phyloP scores from a whole-genome alignment of 2,797 vertebrate species.

The Peromyscus nudipes region DNA sequence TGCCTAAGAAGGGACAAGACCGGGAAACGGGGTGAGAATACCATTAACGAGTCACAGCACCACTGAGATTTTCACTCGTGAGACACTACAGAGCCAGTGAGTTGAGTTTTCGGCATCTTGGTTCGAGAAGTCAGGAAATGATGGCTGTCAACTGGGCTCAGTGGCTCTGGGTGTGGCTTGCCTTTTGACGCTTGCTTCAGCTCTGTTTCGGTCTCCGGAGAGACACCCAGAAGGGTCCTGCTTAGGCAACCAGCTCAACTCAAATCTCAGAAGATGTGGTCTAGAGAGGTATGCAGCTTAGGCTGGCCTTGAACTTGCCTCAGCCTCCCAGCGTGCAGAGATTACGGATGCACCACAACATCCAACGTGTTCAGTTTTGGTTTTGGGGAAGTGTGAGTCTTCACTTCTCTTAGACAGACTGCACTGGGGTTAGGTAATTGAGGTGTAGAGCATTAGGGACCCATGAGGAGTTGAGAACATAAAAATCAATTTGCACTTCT shows the following conservation, averaged over 20 bases:
- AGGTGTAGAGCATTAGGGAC: not conserved
- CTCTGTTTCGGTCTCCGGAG: not conserved
- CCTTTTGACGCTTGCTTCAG: not conserved
- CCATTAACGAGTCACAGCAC: not conserved
- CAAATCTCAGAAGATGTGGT: not conserved
- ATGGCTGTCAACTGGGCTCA: constrained; percentile 31
- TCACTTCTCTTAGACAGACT: not conserved
- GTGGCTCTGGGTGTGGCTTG: not conserved
- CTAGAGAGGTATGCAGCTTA: not conserved
- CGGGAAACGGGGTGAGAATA: not conserved
- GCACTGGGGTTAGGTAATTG: not conserved
- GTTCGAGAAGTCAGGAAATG: constrained; percentile 10
- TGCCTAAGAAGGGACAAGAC: constrained; percentile 88
- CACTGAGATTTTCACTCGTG: not conserved
- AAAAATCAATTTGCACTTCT: constrained; percentile 19
- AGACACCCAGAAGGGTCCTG: not conserved
- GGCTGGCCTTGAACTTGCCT: not conserved
- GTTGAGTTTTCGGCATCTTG: not conserved
- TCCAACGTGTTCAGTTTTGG: not conserved
- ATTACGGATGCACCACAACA: not conserved
- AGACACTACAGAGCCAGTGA: not conserved
- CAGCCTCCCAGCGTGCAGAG: not conserved
- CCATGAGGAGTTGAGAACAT: not conserved
- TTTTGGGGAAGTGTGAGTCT: not conserved
- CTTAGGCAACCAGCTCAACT: not conserved